These are phyloP conservation scores for Lycia hirtaria DNA, from an alignment of 2,888 invertebrate genomes.

Conservation along the genomic window DNA sequence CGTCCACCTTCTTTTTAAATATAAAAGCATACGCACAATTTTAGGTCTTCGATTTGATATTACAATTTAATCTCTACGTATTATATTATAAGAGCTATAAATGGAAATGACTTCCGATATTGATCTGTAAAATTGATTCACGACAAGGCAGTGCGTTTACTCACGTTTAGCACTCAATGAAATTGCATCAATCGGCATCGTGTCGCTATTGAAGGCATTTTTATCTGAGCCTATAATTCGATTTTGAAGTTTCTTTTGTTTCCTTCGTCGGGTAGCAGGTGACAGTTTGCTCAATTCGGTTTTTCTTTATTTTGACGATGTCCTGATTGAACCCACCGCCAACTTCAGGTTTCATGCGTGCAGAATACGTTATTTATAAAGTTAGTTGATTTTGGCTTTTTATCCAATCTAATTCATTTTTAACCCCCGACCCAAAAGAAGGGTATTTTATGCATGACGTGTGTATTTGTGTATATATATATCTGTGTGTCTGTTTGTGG, in stretches of 20 bases:
- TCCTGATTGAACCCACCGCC: conserved; percentile 29
- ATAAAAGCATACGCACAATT: conserved; percentile 49
- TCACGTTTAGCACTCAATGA: conserved; percentile 82
- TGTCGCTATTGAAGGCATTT: conserved; percentile 78
- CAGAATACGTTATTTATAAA: conserved; percentile 15
- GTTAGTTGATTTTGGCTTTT: neutral
- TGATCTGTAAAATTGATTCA: conserved; percentile 61
- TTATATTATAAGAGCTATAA: conserved; percentile 54
- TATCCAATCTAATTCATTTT: no score
- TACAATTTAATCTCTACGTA: conserved; percentile 55
- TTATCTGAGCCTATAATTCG: conserved; percentile 73
- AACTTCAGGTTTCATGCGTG: conserved; percentile 6
- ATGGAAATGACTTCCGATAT: conserved; percentile 46
- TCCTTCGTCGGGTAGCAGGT: conserved; percentile 63
- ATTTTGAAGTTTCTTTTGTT: conserved; percentile 65
- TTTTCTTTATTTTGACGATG: conserved; percentile 43
- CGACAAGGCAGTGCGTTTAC: conserved; percentile 69
- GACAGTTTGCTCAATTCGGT: conserved; percentile 53
- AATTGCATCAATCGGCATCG: conserved; percentile 80
- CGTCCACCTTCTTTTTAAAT: conserved; percentile 69
- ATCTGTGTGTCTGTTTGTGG: no score
- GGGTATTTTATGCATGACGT: no score
- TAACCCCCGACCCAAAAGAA: no score
- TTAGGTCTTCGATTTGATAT: conserved; percentile 39
- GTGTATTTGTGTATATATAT: no score